Percentiles rank a stretch among this genome's conserved stretches.
Conservation (phyloP, 2,113 vertebrate species). For the Erpornis zantholeuca region DNA sequence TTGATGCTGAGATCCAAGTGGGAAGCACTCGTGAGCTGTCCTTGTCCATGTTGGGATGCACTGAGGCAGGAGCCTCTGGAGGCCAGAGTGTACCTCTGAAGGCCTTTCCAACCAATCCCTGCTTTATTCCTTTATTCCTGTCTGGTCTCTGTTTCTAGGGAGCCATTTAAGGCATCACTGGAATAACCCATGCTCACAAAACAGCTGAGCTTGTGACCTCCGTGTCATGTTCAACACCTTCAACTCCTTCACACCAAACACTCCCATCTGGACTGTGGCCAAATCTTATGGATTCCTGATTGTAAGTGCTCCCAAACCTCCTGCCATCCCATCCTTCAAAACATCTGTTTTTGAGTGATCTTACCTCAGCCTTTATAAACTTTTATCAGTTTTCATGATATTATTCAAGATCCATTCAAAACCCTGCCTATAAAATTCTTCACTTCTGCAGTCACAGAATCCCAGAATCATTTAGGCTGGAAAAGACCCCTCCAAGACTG, state of each 20-base stretch:
- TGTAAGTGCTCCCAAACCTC: not conserved
- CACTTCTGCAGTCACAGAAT: not conserved
- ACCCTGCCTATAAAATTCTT: not conserved
- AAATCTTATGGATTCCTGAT: not conserved
- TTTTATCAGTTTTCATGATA: not conserved
- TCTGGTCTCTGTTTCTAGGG: too few relatives aligned
- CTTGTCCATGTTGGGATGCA: too few relatives aligned
- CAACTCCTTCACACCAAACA: not conserved
- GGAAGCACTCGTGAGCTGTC: too few relatives aligned
- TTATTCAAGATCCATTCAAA: not conserved
- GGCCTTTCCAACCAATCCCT: too few relatives aligned
- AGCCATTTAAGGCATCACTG: not conserved
- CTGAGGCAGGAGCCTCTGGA: too few relatives aligned
- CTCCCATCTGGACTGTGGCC: not conserved
- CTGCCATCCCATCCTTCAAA: not conserved
- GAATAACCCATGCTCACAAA: not conserved
- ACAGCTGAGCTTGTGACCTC: not conserved
- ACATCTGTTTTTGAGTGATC: not conserved
- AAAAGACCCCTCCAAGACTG: not conserved
- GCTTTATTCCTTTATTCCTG: too few relatives aligned
- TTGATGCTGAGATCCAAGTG: too few relatives aligned
- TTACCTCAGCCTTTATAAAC: not conserved
- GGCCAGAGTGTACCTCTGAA: too few relatives aligned
- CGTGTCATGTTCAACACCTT: not conserved
- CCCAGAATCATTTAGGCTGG: not conserved